These are phyloP conservation scores for Meloidogyne exigua DNA, from an alignment of 1,140 invertebrate genomes.

Conservation along the genomic window DNA sequence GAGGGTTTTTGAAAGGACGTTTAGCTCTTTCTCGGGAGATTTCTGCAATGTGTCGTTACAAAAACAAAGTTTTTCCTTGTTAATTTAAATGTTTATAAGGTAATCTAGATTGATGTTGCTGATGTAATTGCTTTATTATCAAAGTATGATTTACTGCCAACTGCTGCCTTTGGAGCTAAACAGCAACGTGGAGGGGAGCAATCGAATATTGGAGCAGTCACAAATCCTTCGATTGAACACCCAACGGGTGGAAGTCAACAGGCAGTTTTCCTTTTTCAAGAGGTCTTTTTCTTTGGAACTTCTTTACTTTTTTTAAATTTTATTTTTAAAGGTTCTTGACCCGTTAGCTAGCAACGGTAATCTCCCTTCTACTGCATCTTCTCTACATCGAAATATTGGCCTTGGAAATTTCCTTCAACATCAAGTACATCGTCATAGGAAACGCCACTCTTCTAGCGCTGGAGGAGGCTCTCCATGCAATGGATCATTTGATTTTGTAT, in stretches of 20 bases:
- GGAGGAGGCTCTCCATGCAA: conserved; percentile 8
- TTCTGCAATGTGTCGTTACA: conserved; percentile 41
- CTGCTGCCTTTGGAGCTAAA: conserved; percentile 31
- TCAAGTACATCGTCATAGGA: conserved; percentile 54
- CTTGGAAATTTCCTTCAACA: conserved; percentile 49
- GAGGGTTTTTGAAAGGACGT: conserved; percentile 46
- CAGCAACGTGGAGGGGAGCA: conserved; percentile 6
- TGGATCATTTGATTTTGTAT: conserved; percentile 23
- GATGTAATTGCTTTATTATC: conserved; percentile 41
- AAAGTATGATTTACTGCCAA: conserved; percentile 31
- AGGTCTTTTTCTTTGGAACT: conserved; percentile 33
- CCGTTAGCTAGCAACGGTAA: conserved; percentile 37
- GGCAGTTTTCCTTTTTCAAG: conserved; percentile 52
- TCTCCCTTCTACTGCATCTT: conserved; percentile 26
- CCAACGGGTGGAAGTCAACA: conserved; percentile 20
- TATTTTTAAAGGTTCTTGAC: conserved; percentile 15
- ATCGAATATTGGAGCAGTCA: not conserved
- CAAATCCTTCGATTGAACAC: not conserved
- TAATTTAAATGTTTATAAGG: not conserved
- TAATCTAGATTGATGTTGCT: conserved; percentile 32
- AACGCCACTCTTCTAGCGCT: conserved; percentile 45
- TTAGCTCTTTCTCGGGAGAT: conserved; percentile 49
- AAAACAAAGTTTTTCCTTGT: conserved; percentile 26
- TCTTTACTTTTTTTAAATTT: conserved; percentile 8
- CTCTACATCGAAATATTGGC: conserved; percentile 36